Conservation (phyloP, 1,140 invertebrate species). For the Nebria ingens region DNA sequence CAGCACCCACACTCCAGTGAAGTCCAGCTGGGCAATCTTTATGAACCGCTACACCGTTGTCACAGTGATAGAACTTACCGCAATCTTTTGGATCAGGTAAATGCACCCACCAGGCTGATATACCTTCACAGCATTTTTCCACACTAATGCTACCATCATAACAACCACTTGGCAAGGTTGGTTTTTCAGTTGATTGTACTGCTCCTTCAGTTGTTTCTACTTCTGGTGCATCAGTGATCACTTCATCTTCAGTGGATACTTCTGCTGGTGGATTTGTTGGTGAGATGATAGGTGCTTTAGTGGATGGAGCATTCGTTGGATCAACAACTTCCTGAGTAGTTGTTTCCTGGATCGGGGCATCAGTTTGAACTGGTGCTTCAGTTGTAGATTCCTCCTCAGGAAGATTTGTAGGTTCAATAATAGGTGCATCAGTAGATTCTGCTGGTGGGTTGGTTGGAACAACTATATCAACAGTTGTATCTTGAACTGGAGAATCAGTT, state of each 20-base stretch:
- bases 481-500: background rate
- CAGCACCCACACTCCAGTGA: conserved; percentile 20
- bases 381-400: too few species aligned
- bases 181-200: background rate
- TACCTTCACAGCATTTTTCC: background rate
- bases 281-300: too few species aligned
- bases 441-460: too few species aligned
- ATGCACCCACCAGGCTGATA: conserved; percentile 2
- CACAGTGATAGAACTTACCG: conserved; percentile 29
- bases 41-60: conserved; percentile 19
- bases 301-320: too few species aligned
- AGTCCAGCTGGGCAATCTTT: conserved; percentile 19
- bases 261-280: background rate
- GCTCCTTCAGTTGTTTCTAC: background rate
- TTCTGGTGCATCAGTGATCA: background rate
- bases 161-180: background rate
- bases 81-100: conserved; percentile 24
- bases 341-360: too few species aligned
- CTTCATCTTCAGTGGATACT: background rate
- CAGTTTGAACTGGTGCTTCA: too few species aligned
- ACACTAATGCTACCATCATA: background rate
- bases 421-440: conserved; percentile 10
- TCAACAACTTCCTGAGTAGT: too few species aligned
- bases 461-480: too few species aligned
- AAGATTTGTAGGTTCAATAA: too few species aligned